phyloP scores from a whole-genome alignment of 2,888 invertebrate genomes.

The Sympetrum striolatum region DNA sequence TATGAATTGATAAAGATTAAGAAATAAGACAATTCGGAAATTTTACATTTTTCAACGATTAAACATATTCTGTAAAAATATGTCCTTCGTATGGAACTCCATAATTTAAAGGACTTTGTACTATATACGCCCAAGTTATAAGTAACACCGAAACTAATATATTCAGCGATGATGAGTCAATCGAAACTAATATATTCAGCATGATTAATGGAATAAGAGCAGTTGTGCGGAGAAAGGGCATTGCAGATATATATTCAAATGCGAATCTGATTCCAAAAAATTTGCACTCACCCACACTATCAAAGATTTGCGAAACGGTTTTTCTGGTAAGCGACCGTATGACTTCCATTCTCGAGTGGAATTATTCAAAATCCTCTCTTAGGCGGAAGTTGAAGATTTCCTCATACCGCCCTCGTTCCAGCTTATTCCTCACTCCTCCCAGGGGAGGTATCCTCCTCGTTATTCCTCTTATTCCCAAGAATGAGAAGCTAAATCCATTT shows the following conservation, averaged over 20 bases:
- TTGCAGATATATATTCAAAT: background rate
- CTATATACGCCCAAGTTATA: too few species aligned
- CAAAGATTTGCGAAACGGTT: background rate
- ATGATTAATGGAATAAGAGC: too few species aligned
- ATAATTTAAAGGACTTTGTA: too few species aligned
- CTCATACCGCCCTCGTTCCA: background rate
- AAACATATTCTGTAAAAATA: too few species aligned
- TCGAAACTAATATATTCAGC: too few species aligned
- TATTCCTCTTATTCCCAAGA: background rate
- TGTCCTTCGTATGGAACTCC: too few species aligned
- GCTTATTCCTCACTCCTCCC: background rate
- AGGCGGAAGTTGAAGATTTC: background rate
- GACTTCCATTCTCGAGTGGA: background rate
- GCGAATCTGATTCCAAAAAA: background rate
- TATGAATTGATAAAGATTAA: too few species aligned
- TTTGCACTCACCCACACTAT: background rate
- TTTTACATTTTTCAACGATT: too few species aligned
- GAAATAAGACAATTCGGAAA: too few species aligned
- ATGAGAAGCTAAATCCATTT: constrained; percentile 22
- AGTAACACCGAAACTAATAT: too few species aligned
- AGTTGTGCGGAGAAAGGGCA: too few species aligned
- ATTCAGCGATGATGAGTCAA: too few species aligned
- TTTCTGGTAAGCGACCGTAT: background rate
- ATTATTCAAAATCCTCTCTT: background rate
- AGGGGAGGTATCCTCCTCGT: background rate